Evolutionary conservation across 2,113 vertebrate genomes (phyloP).

Genomic region (Mirza zaza): DNA sequence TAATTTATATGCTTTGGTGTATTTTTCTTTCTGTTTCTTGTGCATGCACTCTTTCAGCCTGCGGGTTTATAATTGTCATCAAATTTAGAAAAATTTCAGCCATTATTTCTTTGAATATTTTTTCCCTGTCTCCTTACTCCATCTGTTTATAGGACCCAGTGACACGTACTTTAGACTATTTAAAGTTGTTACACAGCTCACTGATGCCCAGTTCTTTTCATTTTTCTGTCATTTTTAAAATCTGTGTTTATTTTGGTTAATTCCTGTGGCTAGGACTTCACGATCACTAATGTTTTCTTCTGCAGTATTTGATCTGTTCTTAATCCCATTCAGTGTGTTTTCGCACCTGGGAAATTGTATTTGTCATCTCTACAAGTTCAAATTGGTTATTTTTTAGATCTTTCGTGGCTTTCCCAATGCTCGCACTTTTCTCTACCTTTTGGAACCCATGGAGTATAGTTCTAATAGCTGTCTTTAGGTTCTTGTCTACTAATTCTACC

Average conservation of each 20-base stretch:
- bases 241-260: background rate
- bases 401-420: background rate
- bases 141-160: background rate
- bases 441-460: background rate
- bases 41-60: background rate
- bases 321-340: background rate
- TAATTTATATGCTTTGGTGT: background rate
- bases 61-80: background rate
- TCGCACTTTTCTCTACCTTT: background rate
- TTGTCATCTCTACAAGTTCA: background rate
- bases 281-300: background rate
- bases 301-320: background rate
- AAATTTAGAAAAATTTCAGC: background rate
- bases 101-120: background rate
- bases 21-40: background rate
- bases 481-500: background rate
- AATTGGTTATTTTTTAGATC: background rate
- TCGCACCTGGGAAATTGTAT: background rate
- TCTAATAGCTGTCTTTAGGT: background rate
- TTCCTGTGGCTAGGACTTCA: background rate
- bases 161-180: background rate
- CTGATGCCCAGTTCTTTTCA: background rate
- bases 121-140: background rate
- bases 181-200: background rate
- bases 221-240: background rate